Evolutionary conservation across 2,797 vertebrate species (phyloP).

Genomic region (Monodelphis domestica): DNA sequence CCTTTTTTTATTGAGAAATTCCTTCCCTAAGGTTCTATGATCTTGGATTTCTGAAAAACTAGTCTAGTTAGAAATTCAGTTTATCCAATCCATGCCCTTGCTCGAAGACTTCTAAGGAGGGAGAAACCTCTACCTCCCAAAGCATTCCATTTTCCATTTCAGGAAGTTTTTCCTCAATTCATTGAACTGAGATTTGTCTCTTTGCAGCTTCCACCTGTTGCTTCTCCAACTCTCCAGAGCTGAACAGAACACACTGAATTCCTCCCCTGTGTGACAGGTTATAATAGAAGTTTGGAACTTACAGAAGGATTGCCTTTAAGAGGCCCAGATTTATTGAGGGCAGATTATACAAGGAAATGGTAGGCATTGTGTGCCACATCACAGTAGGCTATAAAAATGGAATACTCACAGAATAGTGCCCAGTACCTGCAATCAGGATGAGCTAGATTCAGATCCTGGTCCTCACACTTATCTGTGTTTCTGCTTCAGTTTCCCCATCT

Average conservation of each 20-base stretch:
- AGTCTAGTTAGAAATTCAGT: background rate
- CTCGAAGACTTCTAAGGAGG: background rate
- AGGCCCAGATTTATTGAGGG: background rate
- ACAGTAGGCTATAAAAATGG: background rate
- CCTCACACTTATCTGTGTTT: background rate
- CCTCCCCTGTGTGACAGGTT: background rate
- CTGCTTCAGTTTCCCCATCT: background rate
- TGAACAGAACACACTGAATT: background rate
- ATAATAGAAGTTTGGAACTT: background rate
- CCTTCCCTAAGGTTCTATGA: background rate
- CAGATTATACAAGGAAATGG: background rate
- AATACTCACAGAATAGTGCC: background rate
- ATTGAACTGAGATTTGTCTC: background rate
- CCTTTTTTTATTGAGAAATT: background rate
- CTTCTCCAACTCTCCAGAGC: background rate
- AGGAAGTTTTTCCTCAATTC: background rate
- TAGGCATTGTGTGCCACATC: background rate
- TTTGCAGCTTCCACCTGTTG: background rate
- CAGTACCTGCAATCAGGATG: background rate
- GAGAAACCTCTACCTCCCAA: background rate
- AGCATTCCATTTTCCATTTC: background rate
- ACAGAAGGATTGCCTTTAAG: background rate
- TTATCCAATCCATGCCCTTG: background rate
- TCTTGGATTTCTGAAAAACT: background rate
- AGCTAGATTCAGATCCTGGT: background rate